phyloP scores from a whole-genome alignment of 2,797 vertebrate genomes.

The Crax fasciolata region DNA sequence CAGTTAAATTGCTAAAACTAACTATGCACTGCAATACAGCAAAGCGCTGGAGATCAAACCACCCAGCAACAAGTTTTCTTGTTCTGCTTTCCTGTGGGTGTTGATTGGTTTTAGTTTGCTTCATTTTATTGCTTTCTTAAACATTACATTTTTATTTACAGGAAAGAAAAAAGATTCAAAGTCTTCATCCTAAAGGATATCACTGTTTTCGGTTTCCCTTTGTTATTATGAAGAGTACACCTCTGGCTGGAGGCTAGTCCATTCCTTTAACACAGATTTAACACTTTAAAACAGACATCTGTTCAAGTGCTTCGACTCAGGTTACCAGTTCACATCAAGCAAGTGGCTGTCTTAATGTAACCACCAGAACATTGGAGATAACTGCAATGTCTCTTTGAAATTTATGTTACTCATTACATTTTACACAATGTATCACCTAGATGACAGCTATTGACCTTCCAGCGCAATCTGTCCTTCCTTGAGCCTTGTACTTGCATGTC shows the following conservation, averaged over 20 bases:
- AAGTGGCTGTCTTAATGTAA: not conserved
- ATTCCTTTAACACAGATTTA: not conserved
- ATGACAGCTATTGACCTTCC: not conserved
- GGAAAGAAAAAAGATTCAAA: not conserved
- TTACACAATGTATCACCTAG: not conserved
- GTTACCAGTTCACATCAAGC: not conserved
- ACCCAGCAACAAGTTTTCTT: not conserved
- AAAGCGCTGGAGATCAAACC: not conserved
- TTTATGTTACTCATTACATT: not conserved
- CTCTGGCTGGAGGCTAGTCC: not conserved
- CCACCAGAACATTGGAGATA: not conserved
- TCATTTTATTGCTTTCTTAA: not conserved
- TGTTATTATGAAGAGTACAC: not conserved
- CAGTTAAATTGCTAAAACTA: not conserved
- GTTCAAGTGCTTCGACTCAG: not conserved
- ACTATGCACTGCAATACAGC: not conserved
- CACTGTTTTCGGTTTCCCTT: not conserved
- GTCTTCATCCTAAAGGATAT: not conserved
- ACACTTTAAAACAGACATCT: not conserved
- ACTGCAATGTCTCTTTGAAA: not conserved
- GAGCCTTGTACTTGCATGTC: not conserved
- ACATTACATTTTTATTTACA: not conserved
- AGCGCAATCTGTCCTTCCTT: not conserved
- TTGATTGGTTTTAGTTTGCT: not conserved
- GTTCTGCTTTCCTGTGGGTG: not conserved